A percentile compares a stretch with the other conserved stretches of the same genome.
Evolutionary conservation across 2,888 invertebrate genomes (phyloP).

Genomic region (Andricus quercusramuli): DNA sequence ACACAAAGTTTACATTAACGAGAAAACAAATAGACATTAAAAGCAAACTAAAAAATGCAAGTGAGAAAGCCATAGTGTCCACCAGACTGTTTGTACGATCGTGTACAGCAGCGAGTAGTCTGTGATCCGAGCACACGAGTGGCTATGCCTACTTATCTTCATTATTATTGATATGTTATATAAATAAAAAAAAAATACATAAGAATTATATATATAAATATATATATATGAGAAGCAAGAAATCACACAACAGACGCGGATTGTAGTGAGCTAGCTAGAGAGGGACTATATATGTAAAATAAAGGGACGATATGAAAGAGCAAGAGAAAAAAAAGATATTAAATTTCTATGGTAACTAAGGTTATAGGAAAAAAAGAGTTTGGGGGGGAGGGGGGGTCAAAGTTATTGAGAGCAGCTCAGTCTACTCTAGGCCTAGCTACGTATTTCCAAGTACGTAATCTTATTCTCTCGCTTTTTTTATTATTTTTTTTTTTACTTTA

Average conservation of each 20-base stretch:
- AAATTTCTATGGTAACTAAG: constrained; percentile 51
- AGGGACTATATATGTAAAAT: constrained; percentile 70
- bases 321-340: constrained; percentile 59
- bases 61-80: constrained; percentile 76
- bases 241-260: constrained; percentile 68
- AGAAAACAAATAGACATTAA: constrained; percentile 52
- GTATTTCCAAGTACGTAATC: constrained; percentile 62
- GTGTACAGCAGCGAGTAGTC: constrained; percentile 76
- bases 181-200: constrained; percentile 58
- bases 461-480: constrained; percentile 51
- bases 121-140: constrained; percentile 78
- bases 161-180: constrained; percentile 75
- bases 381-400: constrained; percentile 51
- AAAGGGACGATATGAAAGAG: constrained; percentile 49
- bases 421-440: constrained; percentile 72
- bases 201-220: constrained; percentile 55
- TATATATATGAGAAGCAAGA: constrained; percentile 65
- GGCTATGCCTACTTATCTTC: constrained; percentile 78
- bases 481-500: constrained; percentile 47
- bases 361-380: constrained; percentile 48
- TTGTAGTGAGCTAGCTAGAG: constrained; percentile 74
- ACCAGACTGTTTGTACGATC: constrained; percentile 75
- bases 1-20: constrained; percentile 22
- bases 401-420: constrained; percentile 65
- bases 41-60: constrained; percentile 54